These are phyloP conservation scores for Brachynemurus nebulosus DNA, from an alignment of 2,888 invertebrate genomes.

Conservation along the genomic window DNA sequence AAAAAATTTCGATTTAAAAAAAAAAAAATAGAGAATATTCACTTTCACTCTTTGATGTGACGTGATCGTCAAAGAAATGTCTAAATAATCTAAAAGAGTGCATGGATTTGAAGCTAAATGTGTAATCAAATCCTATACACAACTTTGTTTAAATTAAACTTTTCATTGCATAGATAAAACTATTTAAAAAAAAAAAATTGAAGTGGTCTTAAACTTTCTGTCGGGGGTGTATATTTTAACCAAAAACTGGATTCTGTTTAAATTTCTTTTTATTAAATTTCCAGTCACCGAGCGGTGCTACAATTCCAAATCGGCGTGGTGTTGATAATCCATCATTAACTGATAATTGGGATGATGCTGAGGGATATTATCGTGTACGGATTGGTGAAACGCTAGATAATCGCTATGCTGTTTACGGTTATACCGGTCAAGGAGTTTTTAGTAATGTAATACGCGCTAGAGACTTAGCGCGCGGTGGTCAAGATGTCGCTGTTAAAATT, in stretches of 20 bases:
- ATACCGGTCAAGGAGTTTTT: slow-evolving; percentile 97
- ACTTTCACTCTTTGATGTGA: too few relatives aligned
- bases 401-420: slow-evolving; percentile 91
- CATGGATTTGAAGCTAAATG: too few relatives aligned
- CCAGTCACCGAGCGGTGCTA: slow-evolving; percentile 50
- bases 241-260: background rate
- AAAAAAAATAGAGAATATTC: too few relatives aligned
- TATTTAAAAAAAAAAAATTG: too few relatives aligned
- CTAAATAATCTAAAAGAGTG: too few relatives aligned
- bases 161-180: too few relatives aligned
- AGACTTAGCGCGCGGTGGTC: slow-evolving; percentile 73
- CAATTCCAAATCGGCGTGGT: slow-evolving; percentile 35
- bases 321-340: slow-evolving; percentile 82
- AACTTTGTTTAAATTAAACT: too few relatives aligned
- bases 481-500: slow-evolving; percentile 95
- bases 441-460: slow-evolving; percentile 92
- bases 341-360: slow-evolving; percentile 99
- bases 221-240: background rate
- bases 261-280: slow-evolving; percentile 18
- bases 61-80: too few relatives aligned
- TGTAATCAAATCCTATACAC: too few relatives aligned
- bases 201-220: too few relatives aligned
- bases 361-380: slow-evolving; percentile 95
- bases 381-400: slow-evolving; percentile 88
- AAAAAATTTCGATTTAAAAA: background rate